Base-by-base conservation (phyloP, 2,888 invertebrate species). In the Gandaritis pyraliata region DNA sequence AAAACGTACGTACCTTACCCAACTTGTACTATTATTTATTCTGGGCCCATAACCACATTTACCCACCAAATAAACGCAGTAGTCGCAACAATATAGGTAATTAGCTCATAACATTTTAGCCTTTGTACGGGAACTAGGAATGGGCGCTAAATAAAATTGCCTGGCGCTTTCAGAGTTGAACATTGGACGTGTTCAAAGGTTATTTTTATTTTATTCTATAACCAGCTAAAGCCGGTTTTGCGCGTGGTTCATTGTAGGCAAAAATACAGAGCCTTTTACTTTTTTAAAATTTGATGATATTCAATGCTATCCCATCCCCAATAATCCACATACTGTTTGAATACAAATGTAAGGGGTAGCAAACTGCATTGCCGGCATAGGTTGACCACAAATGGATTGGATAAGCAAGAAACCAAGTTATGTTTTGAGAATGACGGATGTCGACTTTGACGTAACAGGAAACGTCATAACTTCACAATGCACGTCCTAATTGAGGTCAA, bases 401-500 rank as follows among this genome's bases (percentile, higher is more conserved):
- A 47, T 23, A 13, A 47, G n/a, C 29, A 47, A 47, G 13, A 1
- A 8, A 30, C 7, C 1, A 51, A 8, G 41, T 41, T 15, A 12
- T n/a, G 8, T 23, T n/a, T 41, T 53, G 8, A 18, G 18, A 18
- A 47, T 46, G 36, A 54, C n/a, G 43, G n/a, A 12, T n/a, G 15
- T n/a, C 10, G 39, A 45, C 50, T 23, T 5, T 58, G 55, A 63
- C 51, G 15, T 45, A 59, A 53, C 48, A 49, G 52, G 57, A 53
- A 58, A 45, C 54, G 47, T 52, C 33, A 56, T 49, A 47, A 33
- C 15, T 48, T 43, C 41, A 16, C 16, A 51, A 56, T 47, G 61
- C 57, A 38, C 39, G 51, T 30, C 52, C 49, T 43, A 33, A 64
- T 51, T 52, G 41, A 43, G 52, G 51, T 56, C 59, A 63, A 58